These are phyloP conservation scores for Macaca mulatta DNA, from an alignment of 2,113 vertebrate genomes.

Conservation along the genomic window DNA sequence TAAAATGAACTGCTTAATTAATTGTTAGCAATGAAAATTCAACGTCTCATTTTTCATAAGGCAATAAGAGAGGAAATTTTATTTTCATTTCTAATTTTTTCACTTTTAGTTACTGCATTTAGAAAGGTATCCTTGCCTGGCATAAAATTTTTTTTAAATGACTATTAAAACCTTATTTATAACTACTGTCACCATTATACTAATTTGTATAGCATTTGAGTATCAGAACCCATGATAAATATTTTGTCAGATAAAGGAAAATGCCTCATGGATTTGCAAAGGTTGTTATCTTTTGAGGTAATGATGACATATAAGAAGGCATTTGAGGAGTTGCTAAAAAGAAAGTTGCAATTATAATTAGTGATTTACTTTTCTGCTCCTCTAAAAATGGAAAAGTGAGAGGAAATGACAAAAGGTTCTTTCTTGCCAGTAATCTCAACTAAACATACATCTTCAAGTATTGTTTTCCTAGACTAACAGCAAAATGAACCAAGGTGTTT, in stretches of 20 bases:
- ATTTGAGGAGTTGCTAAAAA: slow-evolving; percentile 74
- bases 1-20: not conserved
- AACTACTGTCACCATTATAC: not conserved
- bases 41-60: slow-evolving; percentile 36
- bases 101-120: not conserved
- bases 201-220: slow-evolving; percentile 15
- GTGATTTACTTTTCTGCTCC: slow-evolving; percentile 74
- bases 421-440: slow-evolving; percentile 76
- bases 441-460: slow-evolving; percentile 76
- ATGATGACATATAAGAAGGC: slow-evolving; percentile 72
- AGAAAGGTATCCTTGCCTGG: not conserved
- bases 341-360: slow-evolving; percentile 81
- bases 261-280: slow-evolving; percentile 67
- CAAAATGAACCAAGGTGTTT: slow-evolving; percentile 65
- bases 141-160: not conserved
- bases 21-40: not conserved
- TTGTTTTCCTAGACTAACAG: slow-evolving; percentile 59
- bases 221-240: slow-evolving; percentile 59
- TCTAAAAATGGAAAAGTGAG: slow-evolving; percentile 73
- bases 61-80: not conserved
- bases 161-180: not conserved
- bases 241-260: slow-evolving; percentile 61
- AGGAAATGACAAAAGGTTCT: slow-evolving; percentile 67
- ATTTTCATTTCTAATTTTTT: not conserved
- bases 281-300: slow-evolving; percentile 73